Conservation (phyloP, 53 echinoderm and acorn worm genomes). For the Henricia sp. region DNA sequence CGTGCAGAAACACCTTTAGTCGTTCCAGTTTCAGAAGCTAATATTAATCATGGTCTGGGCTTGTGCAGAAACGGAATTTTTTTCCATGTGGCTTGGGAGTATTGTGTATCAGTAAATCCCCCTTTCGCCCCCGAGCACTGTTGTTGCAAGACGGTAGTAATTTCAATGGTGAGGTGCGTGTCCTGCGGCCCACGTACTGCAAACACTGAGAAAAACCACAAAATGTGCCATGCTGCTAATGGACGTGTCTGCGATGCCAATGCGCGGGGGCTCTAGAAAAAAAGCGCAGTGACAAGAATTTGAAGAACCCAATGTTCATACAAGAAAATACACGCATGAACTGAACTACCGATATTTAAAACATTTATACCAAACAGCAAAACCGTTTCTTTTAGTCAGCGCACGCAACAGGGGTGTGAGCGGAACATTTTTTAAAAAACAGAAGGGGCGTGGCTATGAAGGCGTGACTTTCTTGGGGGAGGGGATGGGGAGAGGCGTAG, state of each 20-base stretch:
- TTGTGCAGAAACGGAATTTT: conserved; percentile 18
- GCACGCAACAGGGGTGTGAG: no score
- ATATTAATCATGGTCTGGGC: background rate
- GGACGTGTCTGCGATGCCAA: background rate
- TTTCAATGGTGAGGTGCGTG: conserved; percentile 48
- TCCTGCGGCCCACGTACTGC: conserved; percentile 11
- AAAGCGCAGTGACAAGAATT: no score
- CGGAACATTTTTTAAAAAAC: no score
- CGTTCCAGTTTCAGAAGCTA: background rate
- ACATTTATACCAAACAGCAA: no score
- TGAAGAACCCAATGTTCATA: no score
- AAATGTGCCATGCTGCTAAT: conserved; percentile 30
- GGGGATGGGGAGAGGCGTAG: no score
- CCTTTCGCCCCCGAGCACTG: conserved; percentile 9
- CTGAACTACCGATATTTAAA: no score
- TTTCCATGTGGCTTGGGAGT: background rate
- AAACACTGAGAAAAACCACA: background rate
- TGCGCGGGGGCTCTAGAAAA: conserved; percentile 17
- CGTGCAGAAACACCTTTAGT: background rate
- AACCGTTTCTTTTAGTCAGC: no score
- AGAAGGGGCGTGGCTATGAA: no score
- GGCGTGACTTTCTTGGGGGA: no score
- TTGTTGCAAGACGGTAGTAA: conserved; percentile 49
- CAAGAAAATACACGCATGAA: no score
- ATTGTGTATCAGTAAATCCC: conserved; percentile 34